Conservation (phyloP, 2,113 vertebrate genomes). For the Lota lota region DNA sequence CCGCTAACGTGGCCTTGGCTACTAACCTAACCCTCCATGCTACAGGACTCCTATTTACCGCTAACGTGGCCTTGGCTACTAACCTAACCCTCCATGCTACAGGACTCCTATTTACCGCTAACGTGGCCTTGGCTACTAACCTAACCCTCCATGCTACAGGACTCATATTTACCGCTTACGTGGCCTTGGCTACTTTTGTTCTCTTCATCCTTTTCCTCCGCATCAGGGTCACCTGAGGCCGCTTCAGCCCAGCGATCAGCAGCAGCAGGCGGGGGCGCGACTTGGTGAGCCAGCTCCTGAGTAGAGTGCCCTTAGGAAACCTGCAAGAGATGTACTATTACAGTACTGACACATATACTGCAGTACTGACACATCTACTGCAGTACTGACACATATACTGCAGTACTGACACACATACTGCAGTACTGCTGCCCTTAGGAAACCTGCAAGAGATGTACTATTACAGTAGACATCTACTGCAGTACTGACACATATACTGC, state of each 20-base stretch:
- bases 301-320: constrained; percentile 85
- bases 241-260: constrained; percentile 79
- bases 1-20: too few relatives aligned
- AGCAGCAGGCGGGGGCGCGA: constrained; percentile 79
- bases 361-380: background rate
- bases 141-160: constrained; percentile 42
- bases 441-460: too few relatives aligned
- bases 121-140: background rate
- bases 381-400: background rate
- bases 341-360: background rate
- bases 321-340: constrained; percentile 46
- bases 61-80: background rate
- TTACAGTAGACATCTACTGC: background rate
- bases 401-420: background rate
- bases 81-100: background rate
- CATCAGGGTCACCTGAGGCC: constrained; percentile 81
- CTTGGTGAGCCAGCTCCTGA: constrained; percentile 86
- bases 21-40: too few relatives aligned
- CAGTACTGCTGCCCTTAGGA: too few relatives aligned
- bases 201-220: constrained; percentile 84
- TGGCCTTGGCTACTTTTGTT: constrained; percentile 83
- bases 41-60: too few relatives aligned
- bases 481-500: too few relatives aligned
- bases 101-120: background rate
- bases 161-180: constrained; percentile 83